These are phyloP conservation scores for Melanitta fusca DNA, from an alignment of 2,797 vertebrate species.

Conservation along the genomic window DNA sequence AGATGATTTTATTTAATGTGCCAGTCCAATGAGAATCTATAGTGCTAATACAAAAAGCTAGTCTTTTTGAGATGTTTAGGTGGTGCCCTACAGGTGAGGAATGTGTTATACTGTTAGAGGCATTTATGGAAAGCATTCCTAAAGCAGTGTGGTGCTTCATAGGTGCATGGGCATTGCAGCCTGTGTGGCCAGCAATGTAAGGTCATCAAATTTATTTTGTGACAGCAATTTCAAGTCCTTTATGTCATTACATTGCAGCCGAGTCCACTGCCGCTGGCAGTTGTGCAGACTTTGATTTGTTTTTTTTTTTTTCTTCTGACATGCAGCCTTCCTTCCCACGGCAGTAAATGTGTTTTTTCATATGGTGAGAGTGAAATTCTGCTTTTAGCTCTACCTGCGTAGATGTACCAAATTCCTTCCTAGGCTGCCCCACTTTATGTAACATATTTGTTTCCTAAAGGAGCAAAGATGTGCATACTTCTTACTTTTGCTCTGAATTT, in stretches of 20 bases:
- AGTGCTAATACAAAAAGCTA: not conserved
- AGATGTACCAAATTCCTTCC: not conserved
- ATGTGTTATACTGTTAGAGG: not conserved
- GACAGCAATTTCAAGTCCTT: not conserved
- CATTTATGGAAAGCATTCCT: not conserved
- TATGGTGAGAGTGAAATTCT: not conserved
- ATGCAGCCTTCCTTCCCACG: not conserved
- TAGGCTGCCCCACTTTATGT: not conserved
- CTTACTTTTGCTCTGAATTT: not conserved
- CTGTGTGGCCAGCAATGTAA: accelerated
- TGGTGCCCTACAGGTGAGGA: not conserved
- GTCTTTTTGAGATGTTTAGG: not conserved
- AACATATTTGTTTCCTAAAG: not conserved
- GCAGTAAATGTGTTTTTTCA: not conserved
- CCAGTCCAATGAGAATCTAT: not conserved
- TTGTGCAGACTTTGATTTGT: not conserved
- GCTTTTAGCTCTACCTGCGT: not conserved
- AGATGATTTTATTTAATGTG: not conserved
- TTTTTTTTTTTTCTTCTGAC: not conserved
- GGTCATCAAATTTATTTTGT: not conserved
- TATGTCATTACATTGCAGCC: not conserved
- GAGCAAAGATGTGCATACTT: not conserved
- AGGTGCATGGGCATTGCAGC: not conserved
- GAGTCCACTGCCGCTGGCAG: not conserved
- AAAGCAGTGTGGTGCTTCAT: not conserved